Evolutionary conservation across 2,113 vertebrate species (phyloP).

Genomic region (Macheiramphus alcinus): DNA sequence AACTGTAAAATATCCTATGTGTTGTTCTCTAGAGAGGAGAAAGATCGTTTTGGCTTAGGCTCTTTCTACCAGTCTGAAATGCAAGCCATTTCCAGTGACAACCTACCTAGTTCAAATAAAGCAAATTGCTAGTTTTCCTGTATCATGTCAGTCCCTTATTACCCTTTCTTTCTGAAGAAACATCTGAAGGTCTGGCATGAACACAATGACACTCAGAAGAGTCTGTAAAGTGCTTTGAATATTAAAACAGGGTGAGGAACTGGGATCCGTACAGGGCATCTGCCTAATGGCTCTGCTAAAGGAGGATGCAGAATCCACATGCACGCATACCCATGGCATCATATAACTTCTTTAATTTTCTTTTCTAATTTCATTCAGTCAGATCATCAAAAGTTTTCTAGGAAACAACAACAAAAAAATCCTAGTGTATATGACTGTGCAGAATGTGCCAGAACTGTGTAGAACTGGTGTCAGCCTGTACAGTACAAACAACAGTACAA

Average conservation of each 20-base stretch:
- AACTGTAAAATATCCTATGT: background rate
- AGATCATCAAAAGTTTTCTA: background rate
- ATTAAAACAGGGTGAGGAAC: background rate
- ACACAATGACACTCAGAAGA: background rate
- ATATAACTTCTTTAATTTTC: background rate
- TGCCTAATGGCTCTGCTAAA: background rate
- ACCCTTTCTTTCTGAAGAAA: background rate
- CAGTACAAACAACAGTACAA: background rate
- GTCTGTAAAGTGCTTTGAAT: background rate
- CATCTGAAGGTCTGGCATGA: background rate
- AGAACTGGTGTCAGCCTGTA: background rate
- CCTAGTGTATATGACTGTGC: background rate
- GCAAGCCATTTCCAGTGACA: background rate
- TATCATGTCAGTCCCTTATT: background rate
- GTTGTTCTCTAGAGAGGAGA: background rate
- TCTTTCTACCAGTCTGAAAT: background rate
- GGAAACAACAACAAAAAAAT: background rate
- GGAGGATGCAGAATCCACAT: background rate
- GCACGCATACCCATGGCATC: background rate
- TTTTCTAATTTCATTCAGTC: background rate
- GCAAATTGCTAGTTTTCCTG: background rate
- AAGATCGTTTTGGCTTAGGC: background rate
- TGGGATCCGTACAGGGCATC: background rate
- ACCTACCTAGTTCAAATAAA: background rate
- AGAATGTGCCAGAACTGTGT: background rate